Evolutionary conservation across 2,797 vertebrate genomes (phyloP).

Genomic region (Pangasius macronema): DNA sequence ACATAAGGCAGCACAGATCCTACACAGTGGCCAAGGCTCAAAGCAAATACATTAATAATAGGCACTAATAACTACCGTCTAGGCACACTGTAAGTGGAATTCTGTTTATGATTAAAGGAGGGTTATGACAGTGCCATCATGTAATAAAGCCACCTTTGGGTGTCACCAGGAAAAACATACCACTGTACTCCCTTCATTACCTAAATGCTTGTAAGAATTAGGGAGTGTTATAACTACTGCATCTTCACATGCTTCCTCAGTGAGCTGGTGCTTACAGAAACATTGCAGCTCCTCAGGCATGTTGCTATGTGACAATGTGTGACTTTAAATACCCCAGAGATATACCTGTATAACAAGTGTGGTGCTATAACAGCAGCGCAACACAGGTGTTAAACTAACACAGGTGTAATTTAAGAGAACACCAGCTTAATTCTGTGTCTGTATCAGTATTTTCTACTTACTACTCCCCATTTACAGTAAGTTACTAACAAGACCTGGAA

Average conservation of each 20-base stretch:
- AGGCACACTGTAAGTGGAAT: neutral
- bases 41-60: neutral
- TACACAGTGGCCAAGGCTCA: neutral
- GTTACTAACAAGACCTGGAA: neutral
- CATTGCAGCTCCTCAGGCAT: slow-evolving; percentile 7
- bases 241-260: neutral
- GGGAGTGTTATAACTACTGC: slow-evolving; percentile 7
- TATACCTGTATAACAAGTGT: neutral
- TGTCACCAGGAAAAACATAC: slow-evolving; percentile 12
- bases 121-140: neutral
- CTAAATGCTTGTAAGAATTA: neutral
- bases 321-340: slow-evolving; percentile 20
- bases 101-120: neutral
- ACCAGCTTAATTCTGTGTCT: neutral
- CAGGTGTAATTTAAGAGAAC: neutral
- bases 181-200: slow-evolving; percentile 11
- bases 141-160: neutral
- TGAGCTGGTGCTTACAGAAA: neutral
- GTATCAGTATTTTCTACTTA: neutral
- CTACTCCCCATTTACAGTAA: neutral
- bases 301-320: slow-evolving; percentile 24
- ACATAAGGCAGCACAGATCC: neutral
- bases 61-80: neutral
- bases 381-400: neutral
- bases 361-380: neutral